Percentiles rank a stretch among this genome's conserved stretches.
These are phyloP conservation scores for Ethmia dodecea DNA, from an alignment of 2,888 invertebrate genomes.

Conservation along the genomic window DNA sequence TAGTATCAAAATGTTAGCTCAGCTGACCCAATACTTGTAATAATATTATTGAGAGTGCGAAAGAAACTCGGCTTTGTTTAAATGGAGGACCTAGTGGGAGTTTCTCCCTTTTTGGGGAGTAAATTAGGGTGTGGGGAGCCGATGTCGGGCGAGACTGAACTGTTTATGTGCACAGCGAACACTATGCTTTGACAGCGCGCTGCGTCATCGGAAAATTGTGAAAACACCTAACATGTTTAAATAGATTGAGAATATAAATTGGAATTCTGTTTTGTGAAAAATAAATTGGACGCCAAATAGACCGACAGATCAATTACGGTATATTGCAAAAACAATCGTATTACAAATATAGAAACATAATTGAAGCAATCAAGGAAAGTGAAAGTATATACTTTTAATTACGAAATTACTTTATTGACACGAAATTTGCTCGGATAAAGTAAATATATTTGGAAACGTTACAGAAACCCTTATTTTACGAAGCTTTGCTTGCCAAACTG, in stretches of 20 bases:
- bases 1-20: conserved; percentile 29
- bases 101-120: conserved; percentile 22
- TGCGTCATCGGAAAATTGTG: conserved; percentile 64
- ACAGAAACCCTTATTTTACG: conserved; percentile 25
- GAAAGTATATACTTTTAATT: background rate
- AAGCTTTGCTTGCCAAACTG: conserved; percentile 34
- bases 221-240: conserved; percentile 56
- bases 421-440: too few species aligned
- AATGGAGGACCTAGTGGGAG: conserved; percentile 37
- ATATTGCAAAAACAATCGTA: background rate
- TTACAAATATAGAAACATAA: conserved; percentile 5
- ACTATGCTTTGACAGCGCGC: conserved; percentile 54
- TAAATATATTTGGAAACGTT: background rate
- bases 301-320: background rate
- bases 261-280: background rate
- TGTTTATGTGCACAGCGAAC: conserved; percentile 62
- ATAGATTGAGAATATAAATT: conserved; percentile 10
- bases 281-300: background rate
- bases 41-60: conserved; percentile 52
- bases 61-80: conserved; percentile 35
- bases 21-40: conserved; percentile 57
- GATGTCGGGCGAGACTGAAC: conserved; percentile 38
- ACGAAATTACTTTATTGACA: too few species aligned
- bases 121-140: conserved; percentile 21
- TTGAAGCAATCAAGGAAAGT: conserved; percentile 5